A percentile compares a stretch with the other conserved stretches of the same genome.
These are phyloP conservation scores for Esox niger DNA, from an alignment of 2,113 vertebrate species.

Conservation along the genomic window DNA sequence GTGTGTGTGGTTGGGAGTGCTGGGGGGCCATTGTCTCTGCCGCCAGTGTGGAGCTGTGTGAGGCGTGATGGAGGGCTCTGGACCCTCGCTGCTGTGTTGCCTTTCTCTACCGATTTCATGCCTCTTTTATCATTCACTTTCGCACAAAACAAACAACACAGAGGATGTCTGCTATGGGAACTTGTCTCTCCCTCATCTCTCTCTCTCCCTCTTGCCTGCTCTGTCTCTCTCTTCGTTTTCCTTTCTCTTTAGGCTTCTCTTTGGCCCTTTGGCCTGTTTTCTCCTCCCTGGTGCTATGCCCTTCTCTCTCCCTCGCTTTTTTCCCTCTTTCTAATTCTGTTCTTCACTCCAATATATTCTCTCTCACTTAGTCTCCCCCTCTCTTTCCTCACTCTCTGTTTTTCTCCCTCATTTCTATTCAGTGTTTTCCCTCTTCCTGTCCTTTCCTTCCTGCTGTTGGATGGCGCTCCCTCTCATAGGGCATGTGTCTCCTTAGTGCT, in stretches of 20 bases:
- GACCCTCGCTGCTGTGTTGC: conserved; percentile 93
- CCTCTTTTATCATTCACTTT: conserved; percentile 99
- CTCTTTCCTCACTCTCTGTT: background rate
- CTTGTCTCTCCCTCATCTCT: conserved; percentile 34
- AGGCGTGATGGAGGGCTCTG: conserved; percentile 93
- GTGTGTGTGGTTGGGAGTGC: conserved; percentile 72
- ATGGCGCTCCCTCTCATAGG: conserved; percentile 51
- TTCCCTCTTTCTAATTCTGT: conserved; percentile 11
- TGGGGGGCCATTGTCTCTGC: conserved; percentile 84
- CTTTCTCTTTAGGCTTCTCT: conserved; percentile 3
- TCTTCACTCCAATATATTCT: conserved; percentile 9
- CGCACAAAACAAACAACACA: conserved; percentile 99
- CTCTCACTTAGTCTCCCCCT: conserved; percentile 21
- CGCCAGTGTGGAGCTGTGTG: conserved; percentile 90
- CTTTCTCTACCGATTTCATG: conserved; percentile 99
- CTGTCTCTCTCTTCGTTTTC: conserved; percentile 24
- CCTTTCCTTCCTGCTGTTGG: conserved; percentile 60
- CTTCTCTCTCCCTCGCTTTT: conserved; percentile 19
- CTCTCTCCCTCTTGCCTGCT: background rate
- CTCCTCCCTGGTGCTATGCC: conserved; percentile 1
- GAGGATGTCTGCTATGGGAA: conserved; percentile 92
- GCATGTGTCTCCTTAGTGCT: conserved; percentile 3
- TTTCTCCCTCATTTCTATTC: conserved; percentile 26
- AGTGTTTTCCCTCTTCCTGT: conserved; percentile 46
- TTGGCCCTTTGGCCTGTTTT: conserved; percentile 19